Conservation (phyloP, 1,140 invertebrate genomes). For the Leptinotarsa texana region DNA sequence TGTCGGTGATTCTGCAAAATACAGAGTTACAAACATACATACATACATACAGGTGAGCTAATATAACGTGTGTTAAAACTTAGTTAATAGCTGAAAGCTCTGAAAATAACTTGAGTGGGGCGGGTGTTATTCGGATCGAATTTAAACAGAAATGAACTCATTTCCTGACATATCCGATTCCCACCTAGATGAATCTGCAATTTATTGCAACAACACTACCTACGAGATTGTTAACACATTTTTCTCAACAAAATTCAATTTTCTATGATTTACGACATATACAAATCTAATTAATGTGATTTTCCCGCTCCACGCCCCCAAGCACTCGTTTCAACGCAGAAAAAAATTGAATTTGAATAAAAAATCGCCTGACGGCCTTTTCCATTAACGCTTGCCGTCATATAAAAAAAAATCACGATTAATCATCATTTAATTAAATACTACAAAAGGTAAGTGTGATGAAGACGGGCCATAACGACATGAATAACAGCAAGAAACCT, state of each 20-base stretch:
- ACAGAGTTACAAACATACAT: too few relatives aligned
- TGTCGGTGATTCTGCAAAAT: too few relatives aligned
- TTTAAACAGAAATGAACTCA: background rate
- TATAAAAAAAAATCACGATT: slow-evolving; percentile 24
- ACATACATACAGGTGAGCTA: too few relatives aligned
- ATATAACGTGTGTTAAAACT: too few relatives aligned
- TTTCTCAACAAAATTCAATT: slow-evolving; percentile 6
- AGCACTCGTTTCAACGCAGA: slow-evolving; percentile 8
- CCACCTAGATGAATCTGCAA: background rate
- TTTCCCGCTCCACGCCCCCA: slow-evolving; percentile 17
- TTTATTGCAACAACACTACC: background rate
- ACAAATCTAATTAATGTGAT: slow-evolving; percentile 20
- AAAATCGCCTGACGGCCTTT: slow-evolving; percentile 12
- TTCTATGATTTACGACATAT: slow-evolving; percentile 14
- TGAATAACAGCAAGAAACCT: slow-evolving; percentile 38
- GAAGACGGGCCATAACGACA: slow-evolving; percentile 37
- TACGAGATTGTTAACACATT: background rate
- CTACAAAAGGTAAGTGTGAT: slow-evolving; percentile 35
- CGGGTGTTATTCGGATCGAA: background rate
- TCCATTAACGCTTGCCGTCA: slow-evolving; percentile 14
- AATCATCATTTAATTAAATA: slow-evolving; percentile 28
- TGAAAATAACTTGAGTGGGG: too few relatives aligned
- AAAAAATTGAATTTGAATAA: slow-evolving; percentile 21
- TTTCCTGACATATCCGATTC: background rate
- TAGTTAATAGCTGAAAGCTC: too few relatives aligned